Conservation (phyloP, 2,113 vertebrate genomes). For the Gallinago jamesoni region DNA sequence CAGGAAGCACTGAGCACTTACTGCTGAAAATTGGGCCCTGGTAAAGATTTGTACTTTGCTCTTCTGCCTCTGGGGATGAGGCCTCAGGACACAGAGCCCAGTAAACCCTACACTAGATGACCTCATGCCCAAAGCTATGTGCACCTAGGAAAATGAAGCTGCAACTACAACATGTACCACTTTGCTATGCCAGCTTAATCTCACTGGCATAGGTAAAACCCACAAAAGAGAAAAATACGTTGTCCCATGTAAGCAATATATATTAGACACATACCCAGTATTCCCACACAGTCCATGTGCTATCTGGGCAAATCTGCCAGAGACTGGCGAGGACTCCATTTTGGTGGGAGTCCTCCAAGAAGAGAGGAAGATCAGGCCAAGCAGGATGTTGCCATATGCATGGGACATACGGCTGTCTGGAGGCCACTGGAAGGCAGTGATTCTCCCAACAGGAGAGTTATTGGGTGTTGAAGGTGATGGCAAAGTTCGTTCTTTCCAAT, state of each 20-base stretch:
- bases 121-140: not conserved
- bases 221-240: not conserved
- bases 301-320: not conserved
- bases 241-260: not conserved
- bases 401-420: not conserved
- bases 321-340: not conserved
- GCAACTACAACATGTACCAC: not conserved
- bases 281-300: not conserved
- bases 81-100: not conserved
- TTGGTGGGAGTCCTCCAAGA: not conserved
- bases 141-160: not conserved
- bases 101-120: not conserved
- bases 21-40: not conserved
- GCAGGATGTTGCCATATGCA: fast-evolving
- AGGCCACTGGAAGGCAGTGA: not conserved
- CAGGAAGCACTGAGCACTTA: not conserved
- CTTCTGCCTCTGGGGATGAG: not conserved
- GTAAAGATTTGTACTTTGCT: not conserved
- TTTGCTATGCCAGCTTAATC: not conserved
- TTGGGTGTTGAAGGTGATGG: not conserved
- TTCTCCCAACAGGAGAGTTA: not conserved
- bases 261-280: not conserved
- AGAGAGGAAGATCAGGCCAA: not conserved
- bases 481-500: not conserved
- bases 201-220: not conserved